phyloP scores from a whole-genome alignment of 2,797 vertebrate species.

The Chrosomus eos region DNA sequence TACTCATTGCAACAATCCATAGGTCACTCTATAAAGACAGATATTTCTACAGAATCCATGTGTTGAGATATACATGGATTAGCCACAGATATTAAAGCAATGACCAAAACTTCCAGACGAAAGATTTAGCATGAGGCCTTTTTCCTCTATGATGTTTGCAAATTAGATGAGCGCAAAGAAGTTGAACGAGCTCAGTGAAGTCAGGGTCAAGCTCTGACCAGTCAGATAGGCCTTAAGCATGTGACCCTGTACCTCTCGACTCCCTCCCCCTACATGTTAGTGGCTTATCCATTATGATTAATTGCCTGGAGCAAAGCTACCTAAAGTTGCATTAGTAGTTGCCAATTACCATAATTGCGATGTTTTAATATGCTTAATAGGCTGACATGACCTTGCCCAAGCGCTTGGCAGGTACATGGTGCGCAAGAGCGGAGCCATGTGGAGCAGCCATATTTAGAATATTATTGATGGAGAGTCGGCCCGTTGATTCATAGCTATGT shows the following conservation, averaged over 20 bases:
- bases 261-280: slow-evolving; percentile 69
- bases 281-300: slow-evolving; percentile 82
- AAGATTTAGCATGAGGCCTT: background rate
- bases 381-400: slow-evolving; percentile 83
- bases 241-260: slow-evolving; percentile 72
- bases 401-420: slow-evolving; percentile 75
- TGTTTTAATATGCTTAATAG: slow-evolving; percentile 86
- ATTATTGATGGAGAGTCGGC: slow-evolving; percentile 74
- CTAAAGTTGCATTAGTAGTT: slow-evolving; percentile 81
- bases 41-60: background rate
- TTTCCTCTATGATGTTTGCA: slow-evolving; percentile 24
- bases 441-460: slow-evolving; percentile 78
- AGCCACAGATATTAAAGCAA: background rate
- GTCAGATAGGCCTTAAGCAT: slow-evolving; percentile 62
- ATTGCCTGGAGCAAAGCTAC: slow-evolving; percentile 80
- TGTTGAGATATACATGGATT: background rate
- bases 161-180: slow-evolving; percentile 26
- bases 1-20: background rate
- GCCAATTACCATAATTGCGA: slow-evolving; percentile 83
- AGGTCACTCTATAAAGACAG: background rate
- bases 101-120: background rate
- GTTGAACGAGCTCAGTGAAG: slow-evolving; percentile 39
- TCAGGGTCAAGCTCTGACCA: slow-evolving; percentile 45
- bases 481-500: slow-evolving; percentile 66
- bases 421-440: slow-evolving; percentile 64